phyloP scores from a whole-genome alignment of 2,797 vertebrate genomes.

The Spinus pinus region DNA sequence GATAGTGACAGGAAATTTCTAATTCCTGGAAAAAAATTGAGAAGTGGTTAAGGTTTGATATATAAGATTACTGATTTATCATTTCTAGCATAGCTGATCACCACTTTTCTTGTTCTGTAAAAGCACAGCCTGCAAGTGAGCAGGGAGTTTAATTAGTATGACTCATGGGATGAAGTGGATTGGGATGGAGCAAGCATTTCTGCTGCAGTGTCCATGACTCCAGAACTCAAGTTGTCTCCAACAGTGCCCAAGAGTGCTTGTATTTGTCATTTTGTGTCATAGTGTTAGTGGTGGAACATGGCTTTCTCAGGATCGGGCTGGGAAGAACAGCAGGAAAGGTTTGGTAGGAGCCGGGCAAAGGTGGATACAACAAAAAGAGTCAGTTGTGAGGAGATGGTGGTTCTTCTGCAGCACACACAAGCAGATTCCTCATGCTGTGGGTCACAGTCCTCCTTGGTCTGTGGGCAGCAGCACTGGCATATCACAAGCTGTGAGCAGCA shows the following conservation, averaged over 20 bases:
- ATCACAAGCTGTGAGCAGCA: not conserved
- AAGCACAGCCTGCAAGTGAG: not conserved
- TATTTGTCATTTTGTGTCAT: not conserved
- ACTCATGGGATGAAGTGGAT: not conserved
- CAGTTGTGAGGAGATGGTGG: not conserved
- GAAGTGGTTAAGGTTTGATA: not conserved
- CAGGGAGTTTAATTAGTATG: not conserved
- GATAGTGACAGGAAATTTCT: not conserved
- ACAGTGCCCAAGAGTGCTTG: not conserved
- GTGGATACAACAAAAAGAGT: not conserved
- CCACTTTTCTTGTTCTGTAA: not conserved
- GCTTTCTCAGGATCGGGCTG: not conserved
- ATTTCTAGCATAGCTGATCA: not conserved
- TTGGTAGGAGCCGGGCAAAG: not conserved
- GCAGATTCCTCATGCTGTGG: not conserved
- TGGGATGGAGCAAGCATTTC: not conserved
- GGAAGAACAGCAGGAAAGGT: rapidly evolving
- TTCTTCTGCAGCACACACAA: not conserved
- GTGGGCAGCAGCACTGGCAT: not conserved
- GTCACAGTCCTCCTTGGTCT: not conserved
- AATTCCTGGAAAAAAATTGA: not conserved
- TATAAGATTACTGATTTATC: not conserved
- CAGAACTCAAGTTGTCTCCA: not conserved
- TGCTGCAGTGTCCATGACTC: not conserved
- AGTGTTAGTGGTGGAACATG: not conserved